Percentiles rank a stretch among this genome's conserved stretches.
These are phyloP conservation scores for Phalacrocorax brasilianus DNA, from an alignment of 2,113 vertebrate genomes.

Conservation along the genomic window DNA sequence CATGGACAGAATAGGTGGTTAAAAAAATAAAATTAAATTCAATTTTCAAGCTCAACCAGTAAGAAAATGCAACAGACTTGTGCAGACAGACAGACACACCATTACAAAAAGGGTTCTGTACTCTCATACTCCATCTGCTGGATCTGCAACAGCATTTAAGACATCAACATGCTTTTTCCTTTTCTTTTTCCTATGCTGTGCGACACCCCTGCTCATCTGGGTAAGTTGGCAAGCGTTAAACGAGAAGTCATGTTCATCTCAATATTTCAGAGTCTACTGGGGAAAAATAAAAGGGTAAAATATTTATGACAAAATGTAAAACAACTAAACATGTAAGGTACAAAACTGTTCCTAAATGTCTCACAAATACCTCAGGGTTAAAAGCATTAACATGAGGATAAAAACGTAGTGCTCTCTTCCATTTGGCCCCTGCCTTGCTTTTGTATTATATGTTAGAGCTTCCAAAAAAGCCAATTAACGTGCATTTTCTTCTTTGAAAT, in stretches of 20 bases:
- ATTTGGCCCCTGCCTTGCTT: background rate
- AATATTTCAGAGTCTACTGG: conserved; percentile 16
- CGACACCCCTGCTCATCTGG: background rate
- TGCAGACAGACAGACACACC: background rate
- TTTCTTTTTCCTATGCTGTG: background rate
- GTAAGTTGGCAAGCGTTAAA: conserved; percentile 8
- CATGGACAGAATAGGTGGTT: accelerated
- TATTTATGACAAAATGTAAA: conserved; percentile 21
- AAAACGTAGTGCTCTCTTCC: background rate
- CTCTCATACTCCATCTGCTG: conserved; percentile 31
- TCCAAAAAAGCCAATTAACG: conserved; percentile 32
- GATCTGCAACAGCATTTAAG: background rate
- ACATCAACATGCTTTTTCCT: background rate
- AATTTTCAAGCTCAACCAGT: background rate
- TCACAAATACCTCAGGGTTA: conserved; percentile 5
- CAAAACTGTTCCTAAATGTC: background rate
- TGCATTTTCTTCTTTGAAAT: conserved; percentile 14
- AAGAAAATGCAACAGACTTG: accelerated
- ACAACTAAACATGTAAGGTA: background rate
- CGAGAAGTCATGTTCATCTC: conserved; percentile 23
- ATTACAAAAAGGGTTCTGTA: background rate
- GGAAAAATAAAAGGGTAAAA: conserved; percentile 33
- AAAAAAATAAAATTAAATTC: background rate
- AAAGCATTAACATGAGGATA: background rate
- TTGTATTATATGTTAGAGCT: background rate